Percentiles rank a stretch among this genome's conserved stretches.
Evolutionary conservation across 2,888 invertebrate species (phyloP).

Genomic region (Actias luna): DNA sequence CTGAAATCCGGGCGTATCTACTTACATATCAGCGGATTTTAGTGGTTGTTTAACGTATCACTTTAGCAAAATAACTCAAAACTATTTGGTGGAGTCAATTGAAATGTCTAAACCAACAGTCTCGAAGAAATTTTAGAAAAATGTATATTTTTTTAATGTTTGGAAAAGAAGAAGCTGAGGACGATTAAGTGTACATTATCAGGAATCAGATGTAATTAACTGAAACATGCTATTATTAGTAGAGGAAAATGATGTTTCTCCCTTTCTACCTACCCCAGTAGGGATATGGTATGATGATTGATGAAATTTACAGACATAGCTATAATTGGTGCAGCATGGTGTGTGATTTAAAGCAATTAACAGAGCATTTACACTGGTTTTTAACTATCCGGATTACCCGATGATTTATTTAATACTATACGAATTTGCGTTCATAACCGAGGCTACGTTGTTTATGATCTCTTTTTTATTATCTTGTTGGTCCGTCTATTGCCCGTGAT

Average conservation of each 20-base stretch:
- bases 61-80: too few relatives aligned
- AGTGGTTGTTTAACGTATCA: too few relatives aligned
- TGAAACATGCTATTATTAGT: neutral
- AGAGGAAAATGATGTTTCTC: neutral
- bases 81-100: too few relatives aligned
- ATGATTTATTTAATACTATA: neutral
- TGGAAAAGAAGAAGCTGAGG: neutral
- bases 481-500: neutral
- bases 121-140: too few relatives aligned
- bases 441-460: neutral
- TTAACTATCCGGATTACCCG: neutral
- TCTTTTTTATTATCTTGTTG: slow-evolving; percentile 3
- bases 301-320: neutral
- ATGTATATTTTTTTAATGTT: neutral
- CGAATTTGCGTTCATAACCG: neutral
- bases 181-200: neutral
- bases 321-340: neutral
- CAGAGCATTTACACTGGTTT: neutral
- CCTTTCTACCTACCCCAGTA: neutral
- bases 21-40: too few relatives aligned
- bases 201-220: neutral
- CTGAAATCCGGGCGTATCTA: too few relatives aligned
- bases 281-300: neutral
- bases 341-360: neutral
- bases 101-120: too few relatives aligned